Conservation (phyloP, 2,113 vertebrate genomes). For the Equus przewalskii region DNA sequence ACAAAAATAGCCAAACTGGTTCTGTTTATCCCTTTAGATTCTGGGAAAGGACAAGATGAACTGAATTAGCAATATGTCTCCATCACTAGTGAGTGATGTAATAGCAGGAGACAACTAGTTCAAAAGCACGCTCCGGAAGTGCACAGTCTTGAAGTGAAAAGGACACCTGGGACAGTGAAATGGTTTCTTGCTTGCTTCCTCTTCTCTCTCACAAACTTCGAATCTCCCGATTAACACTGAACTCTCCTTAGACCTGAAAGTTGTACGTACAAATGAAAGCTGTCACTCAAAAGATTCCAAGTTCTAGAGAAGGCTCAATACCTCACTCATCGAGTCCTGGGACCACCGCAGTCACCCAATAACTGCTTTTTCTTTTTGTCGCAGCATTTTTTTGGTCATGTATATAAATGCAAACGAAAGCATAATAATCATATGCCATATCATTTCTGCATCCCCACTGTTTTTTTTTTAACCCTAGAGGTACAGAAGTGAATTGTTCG, state of each 20-base stretch:
- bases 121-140: background rate
- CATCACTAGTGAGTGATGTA: background rate
- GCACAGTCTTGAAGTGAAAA: background rate
- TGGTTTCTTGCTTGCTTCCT: background rate
- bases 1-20: conserved; percentile 30
- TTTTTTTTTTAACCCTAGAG: background rate
- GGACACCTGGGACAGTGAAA: background rate
- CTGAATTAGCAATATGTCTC: conserved; percentile 6
- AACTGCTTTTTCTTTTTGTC: background rate
- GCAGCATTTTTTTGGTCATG: background rate
- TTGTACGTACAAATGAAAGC: background rate
- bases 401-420: background rate
- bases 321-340: background rate
- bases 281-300: background rate
- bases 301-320: background rate
- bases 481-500: background rate
- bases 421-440: background rate
- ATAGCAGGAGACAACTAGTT: background rate
- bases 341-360: background rate
- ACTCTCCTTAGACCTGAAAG: background rate
- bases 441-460: background rate
- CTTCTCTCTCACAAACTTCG: background rate
- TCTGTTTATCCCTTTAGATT: background rate
- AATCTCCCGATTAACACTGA: background rate
- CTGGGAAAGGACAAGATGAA: background rate